Evolutionary conservation across 2,113 vertebrate species (phyloP), one percentile per base, ranked within the genome.

Genomic region (Clupea harengus): DNA sequence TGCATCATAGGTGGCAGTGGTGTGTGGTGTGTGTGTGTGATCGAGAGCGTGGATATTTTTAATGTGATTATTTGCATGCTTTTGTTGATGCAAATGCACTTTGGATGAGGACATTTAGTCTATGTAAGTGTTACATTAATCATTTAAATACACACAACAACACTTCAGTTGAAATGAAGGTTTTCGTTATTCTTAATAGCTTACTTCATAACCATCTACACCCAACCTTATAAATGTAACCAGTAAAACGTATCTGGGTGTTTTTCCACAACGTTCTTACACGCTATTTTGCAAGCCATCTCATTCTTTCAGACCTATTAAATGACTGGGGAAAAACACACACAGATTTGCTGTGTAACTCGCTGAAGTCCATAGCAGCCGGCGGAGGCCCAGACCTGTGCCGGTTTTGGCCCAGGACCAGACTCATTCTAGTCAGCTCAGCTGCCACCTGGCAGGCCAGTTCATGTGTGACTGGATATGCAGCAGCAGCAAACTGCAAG

Each of bases 241-340:
- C 82, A 45, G 81, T 85, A 45, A 64, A 82, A 83, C 45, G 86
- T 72, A 86, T 89, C 81, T 75, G 84, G 67, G 28, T 83, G 72
- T 39, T 85, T 88, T 87, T 88, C 60, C 52, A 67, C 50, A 82
- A 85, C 17, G 57, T 45, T 87, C 82, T 45, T 49, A 44, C 25
- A 46, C 85, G 72, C n/a, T 82, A 45, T 60, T 83, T 49, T 45
- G 52, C 11, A 82, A 75, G 83, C 54, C 54, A 82, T 78, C 10
- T 72, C 64, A 72, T 39, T 78, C 39, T 17, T 86, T 87, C 52
- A 57, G 75, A 45, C 57, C 75, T 80, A 45, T 83, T 85, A 67
- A 83, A 82, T 45, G 54, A 52, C 45, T 18, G 13, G 15, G 5
- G 81, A 82, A 84, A 86, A 88, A 67, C 85, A 54, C 82, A 57